A percentile compares a stretch with the other conserved stretches of the same genome.
These are phyloP conservation scores for Hippoglossus stenolepis DNA, from an alignment of 2,113 vertebrate species.

Conservation along the genomic window DNA sequence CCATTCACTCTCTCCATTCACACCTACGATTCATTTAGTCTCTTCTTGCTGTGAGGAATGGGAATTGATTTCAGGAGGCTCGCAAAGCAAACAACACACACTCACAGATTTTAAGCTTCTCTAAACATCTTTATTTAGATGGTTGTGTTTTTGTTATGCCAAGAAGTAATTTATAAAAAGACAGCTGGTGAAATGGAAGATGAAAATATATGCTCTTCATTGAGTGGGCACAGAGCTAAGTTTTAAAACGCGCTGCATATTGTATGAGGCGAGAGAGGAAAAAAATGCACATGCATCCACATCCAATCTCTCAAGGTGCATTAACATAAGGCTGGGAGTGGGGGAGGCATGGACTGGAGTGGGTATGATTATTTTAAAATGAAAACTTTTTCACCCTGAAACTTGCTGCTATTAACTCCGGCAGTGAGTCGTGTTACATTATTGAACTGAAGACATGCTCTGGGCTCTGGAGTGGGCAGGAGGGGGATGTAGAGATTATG, in stretches of 20 bases:
- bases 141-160: slow-evolving; percentile 1
- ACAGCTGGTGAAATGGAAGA: slow-evolving; percentile 27
- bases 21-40: too few relatives aligned
- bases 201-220: slow-evolving; percentile 28
- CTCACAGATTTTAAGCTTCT: not conserved
- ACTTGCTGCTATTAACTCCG: slow-evolving; percentile 60
- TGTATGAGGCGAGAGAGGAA: slow-evolving; percentile 41
- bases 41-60: not conserved
- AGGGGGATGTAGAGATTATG: slow-evolving; percentile 58
- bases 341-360: slow-evolving; percentile 42
- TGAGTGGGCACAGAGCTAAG: slow-evolving; percentile 21
- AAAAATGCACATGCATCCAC: slow-evolving; percentile 35
- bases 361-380: slow-evolving; percentile 69
- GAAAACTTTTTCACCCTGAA: slow-evolving; percentile 64
- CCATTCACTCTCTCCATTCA: too few relatives aligned
- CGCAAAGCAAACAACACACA: not conserved
- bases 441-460: slow-evolving; percentile 62
- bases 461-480: slow-evolving; percentile 45
- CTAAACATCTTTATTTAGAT: not conserved
- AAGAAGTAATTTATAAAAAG: slow-evolving; percentile 34
- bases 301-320: slow-evolving; percentile 29
- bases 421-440: slow-evolving; percentile 67
- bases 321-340: slow-evolving; percentile 49
- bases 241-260: slow-evolving; percentile 49
- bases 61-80: too few relatives aligned